Evolutionary conservation across 2,888 invertebrate genomes (phyloP).

Genomic region (Lasioglossum malachurum): DNA sequence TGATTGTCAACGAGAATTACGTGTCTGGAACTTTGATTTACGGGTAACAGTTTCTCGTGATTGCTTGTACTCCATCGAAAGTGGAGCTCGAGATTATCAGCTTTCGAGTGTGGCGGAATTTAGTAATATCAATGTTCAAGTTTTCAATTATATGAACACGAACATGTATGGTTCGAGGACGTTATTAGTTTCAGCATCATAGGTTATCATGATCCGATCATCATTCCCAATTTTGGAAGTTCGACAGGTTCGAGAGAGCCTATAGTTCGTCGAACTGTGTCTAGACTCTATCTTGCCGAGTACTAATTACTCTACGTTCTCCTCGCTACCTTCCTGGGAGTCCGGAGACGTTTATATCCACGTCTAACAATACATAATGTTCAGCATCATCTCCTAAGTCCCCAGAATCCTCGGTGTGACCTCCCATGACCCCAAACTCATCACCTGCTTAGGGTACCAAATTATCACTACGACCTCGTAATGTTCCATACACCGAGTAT

Average conservation of each 20-base stretch:
- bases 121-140: neutral
- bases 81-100: neutral
- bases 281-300: neutral
- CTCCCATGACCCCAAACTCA: conserved; percentile 10
- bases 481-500: conserved; percentile 10
- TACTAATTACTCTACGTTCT: conserved; percentile 1
- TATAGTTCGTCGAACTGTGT: neutral
- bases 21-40: neutral
- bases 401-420: neutral
- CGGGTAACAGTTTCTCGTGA: neutral
- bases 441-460: conserved; percentile 13
- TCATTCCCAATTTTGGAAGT: neutral
- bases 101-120: neutral
- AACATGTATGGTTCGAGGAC: too few relatives aligned
- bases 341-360: neutral
- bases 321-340: neutral
- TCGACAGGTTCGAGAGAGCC: neutral
- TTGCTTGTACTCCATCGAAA: neutral
- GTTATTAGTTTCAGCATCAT: neutral
- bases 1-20: neutral
- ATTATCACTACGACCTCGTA: conserved; percentile 14
- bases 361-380: conserved; percentile 10
- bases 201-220: neutral
- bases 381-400: conserved; percentile 11
- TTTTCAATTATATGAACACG: neutral